These are phyloP conservation scores for Acrossocheilus fasciatus DNA, from an alignment of 2,797 vertebrate species.

Conservation along the genomic window DNA sequence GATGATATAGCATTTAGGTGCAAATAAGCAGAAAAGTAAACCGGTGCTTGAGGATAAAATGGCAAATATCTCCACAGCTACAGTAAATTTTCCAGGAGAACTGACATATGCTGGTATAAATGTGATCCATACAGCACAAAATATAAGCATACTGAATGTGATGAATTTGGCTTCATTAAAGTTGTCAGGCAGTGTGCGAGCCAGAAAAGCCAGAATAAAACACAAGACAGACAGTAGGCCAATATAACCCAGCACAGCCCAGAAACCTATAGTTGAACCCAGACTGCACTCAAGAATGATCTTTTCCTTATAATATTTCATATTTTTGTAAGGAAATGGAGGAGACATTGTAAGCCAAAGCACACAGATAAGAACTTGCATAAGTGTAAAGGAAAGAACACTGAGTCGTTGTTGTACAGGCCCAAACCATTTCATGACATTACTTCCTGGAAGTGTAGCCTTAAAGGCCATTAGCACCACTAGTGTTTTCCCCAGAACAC, in stretches of 20 bases:
- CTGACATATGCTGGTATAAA: constrained; percentile 67
- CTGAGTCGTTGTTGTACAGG: constrained; percentile 75
- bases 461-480: constrained; percentile 81
- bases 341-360: constrained; percentile 65
- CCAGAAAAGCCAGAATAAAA: constrained; percentile 64
- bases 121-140: constrained; percentile 67
- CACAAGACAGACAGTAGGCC: constrained; percentile 61
- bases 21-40: constrained; percentile 65
- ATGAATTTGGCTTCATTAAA: constrained; percentile 69
- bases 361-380: constrained; percentile 67
- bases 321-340: constrained; percentile 64
- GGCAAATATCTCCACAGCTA: constrained; percentile 67
- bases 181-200: constrained; percentile 63
- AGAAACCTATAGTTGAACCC: constrained; percentile 65
- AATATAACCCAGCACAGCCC: constrained; percentile 66
- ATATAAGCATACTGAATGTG: constrained; percentile 69
- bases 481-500: constrained; percentile 78
- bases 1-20: constrained; percentile 68
- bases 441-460: constrained; percentile 70
- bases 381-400: constrained; percentile 71
- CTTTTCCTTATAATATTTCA: constrained; percentile 62
- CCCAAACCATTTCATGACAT: constrained; percentile 80
- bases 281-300: constrained; percentile 67
- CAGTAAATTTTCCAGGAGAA: constrained; percentile 65
- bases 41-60: constrained; percentile 66